Evolutionary conservation across 1,140 invertebrate genomes (phyloP), one percentile per base, ranked within the genome.

Genomic region (Stenopsyche tienmushanensis): DNA sequence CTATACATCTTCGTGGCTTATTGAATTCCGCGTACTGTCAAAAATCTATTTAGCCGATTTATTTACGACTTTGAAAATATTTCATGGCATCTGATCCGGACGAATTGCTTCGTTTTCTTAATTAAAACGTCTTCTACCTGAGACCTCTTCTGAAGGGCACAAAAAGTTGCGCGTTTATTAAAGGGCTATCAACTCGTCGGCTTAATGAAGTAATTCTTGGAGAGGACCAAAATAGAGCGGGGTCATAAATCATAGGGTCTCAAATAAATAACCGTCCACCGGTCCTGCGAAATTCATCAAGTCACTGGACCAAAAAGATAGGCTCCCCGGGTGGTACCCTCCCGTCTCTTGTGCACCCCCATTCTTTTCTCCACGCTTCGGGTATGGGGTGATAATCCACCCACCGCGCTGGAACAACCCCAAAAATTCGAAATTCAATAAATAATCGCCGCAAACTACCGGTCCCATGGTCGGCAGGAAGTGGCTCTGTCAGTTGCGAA

Each of bases 381-480:
- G 15, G 49, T 26, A 45, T 5, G 44, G 7, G 13, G 58, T 50
- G 63, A 57, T 52, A 64, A 59, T 67, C 60, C 50, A 9, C 17
- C 66, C 17, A 20, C 65, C 69, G 15, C n/a, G 8, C 66, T 67
- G 65, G 69, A 65, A 49, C 55, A 17, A 41, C 62, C 62, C 69
- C 65, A 70, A 67, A 67, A 70, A 67, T 70, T 70, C 65, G 55
- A 67, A 70, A 70, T 70, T 70, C 69, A 62, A 70, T 70, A 70
- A 70, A 70, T 70, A 70, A 70, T 70, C 69, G 34, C 64, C 57
- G 53, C 50, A 49, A 50, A 65, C 64, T 66, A 58, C 67, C 67
- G 67, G 64, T 52, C 50, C 20, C 67, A 23, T 25, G 23, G 49
- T 21, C 62, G 57, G 18, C 62, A 53, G 67, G 67, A 69, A 62